Percentiles rank a stretch among this genome's conserved stretches.
These are phyloP conservation scores for Phaetusa simplex DNA, from an alignment of 2,113 vertebrate genomes.

Conservation along the genomic window DNA sequence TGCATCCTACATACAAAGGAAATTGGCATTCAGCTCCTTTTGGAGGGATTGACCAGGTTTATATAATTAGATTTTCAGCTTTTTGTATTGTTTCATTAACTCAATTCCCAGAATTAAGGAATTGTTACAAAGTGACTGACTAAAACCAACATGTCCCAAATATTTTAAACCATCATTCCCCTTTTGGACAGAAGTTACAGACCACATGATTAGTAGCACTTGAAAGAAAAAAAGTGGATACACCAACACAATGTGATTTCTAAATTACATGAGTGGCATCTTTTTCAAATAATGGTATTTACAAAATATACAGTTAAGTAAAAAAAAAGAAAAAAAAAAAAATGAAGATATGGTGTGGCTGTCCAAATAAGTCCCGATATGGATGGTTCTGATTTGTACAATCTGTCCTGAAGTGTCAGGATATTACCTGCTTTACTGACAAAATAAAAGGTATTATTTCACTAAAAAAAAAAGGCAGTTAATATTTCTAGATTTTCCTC, in stretches of 20 bases:
- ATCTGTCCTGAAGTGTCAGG: neutral
- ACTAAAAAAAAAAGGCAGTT: fast-evolving
- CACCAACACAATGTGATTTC: neutral
- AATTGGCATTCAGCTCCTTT: neutral
- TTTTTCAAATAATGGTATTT: neutral
- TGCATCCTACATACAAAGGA: neutral
- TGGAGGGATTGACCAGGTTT: neutral
- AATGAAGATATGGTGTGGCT: neutral
- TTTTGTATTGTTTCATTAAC: neutral
- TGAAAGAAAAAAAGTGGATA: neutral
- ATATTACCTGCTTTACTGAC: neutral
- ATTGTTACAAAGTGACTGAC: neutral
- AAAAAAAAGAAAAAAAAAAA: neutral
- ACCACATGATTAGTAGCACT: neutral
- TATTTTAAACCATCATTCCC: neutral
- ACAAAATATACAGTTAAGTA: neutral
- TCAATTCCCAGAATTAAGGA: neutral
- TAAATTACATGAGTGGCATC: neutral
- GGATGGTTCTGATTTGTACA: neutral
- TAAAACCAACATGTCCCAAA: neutral
- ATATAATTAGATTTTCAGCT: neutral
- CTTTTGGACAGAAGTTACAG: neutral
- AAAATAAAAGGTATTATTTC: neutral
- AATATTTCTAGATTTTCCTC: neutral
- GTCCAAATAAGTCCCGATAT: neutral